Evolutionary conservation across 2,113 vertebrate genomes (phyloP), one percentile per base, ranked within the genome.

Genomic region (Eudyptes chrysolophus): DNA sequence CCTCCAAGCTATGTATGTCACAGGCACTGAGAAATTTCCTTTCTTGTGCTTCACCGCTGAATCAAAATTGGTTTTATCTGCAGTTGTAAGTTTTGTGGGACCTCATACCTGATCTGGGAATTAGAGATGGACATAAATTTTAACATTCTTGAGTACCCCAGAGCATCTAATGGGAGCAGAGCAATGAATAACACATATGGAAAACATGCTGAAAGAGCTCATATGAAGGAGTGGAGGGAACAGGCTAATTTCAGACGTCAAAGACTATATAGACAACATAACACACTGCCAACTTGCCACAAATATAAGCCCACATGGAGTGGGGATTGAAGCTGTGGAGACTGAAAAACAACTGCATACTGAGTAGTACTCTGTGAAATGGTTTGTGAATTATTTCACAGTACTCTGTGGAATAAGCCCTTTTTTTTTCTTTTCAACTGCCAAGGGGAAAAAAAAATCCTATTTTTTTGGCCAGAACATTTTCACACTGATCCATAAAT

Each of bases 11-110:
- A 52, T 40, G 4, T 61, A 42, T 78, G 14, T 55, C 86, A 42
- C 34, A 92, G 30, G 17, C 58, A 19, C 10, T 44, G 7, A 87
- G 51, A 96, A 95, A 84, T 17, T 36, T 57, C 60, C 58, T 87
- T 90, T 74, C 30, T 40, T 92, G 30, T 61, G 27, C 68, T 71
- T 93, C 51, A 69, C 42, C 93, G 18, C 25, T 90, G 81, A 87
- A 79, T 79, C 62, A 78, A 60, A 87, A 60, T 20, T 79, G 7
- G 7, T 60, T 93, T 88, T 86, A 81, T 64, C 87, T 94, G 75
- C 60, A 83, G 34, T 26, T 81, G 7, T 18, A 62, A 71, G 29
- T 76, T 84, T 87, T 93, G 36, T 65, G 32, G 11, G 13, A 18
- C 21, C 89, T 6, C 17, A 44, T 48, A 64, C 7, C 25, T 57